Evolutionary conservation across 2,113 vertebrate genomes (phyloP).

Genomic region (Lampris megalopsis): DNA sequence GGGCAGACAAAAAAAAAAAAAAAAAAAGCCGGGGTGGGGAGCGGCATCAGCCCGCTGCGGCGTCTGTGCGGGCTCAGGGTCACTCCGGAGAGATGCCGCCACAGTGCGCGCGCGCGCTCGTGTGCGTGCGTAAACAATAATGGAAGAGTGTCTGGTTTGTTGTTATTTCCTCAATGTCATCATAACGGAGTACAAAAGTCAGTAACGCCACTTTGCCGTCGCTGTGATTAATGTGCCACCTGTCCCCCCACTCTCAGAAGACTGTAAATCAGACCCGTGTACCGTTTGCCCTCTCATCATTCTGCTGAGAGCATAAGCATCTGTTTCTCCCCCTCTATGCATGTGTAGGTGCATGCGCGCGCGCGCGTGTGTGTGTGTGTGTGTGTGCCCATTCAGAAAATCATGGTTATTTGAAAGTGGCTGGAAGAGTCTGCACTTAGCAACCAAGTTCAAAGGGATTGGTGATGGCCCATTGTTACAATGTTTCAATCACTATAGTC

Average conservation of each 20-base stretch:
- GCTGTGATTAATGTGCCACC: not conserved
- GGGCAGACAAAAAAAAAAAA: too few relatives aligned
- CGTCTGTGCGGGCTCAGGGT: too few relatives aligned
- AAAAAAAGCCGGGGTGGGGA: not conserved
- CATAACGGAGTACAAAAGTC: constrained; percentile 1
- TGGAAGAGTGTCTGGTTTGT: constrained; percentile 8
- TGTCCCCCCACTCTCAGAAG: not conserved
- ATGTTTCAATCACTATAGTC: too few relatives aligned
- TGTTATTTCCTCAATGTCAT: constrained; percentile 25
- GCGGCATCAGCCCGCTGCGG: too few relatives aligned
- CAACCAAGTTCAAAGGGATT: too few relatives aligned
- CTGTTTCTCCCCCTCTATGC: not conserved
- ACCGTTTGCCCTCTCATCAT: not conserved
- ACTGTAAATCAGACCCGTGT: not conserved
- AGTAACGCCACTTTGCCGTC: not conserved
- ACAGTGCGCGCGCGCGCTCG: not conserved
- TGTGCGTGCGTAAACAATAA: constrained; percentile 1
- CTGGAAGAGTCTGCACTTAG: too few relatives aligned
- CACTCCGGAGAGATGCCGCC: too few relatives aligned
- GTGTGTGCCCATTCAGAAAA: constrained; percentile 1
- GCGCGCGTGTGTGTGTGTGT: constrained; percentile 17
- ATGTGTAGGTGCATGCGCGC: constrained; percentile 16
- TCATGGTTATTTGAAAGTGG: constrained; percentile 19
- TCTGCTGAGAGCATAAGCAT: not conserved
- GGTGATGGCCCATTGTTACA: too few relatives aligned